A percentile compares a stretch with the other conserved stretches of the same genome.
Evolutionary conservation across 2,888 invertebrate genomes (phyloP).

Genomic region (Stenodema calcarata): DNA sequence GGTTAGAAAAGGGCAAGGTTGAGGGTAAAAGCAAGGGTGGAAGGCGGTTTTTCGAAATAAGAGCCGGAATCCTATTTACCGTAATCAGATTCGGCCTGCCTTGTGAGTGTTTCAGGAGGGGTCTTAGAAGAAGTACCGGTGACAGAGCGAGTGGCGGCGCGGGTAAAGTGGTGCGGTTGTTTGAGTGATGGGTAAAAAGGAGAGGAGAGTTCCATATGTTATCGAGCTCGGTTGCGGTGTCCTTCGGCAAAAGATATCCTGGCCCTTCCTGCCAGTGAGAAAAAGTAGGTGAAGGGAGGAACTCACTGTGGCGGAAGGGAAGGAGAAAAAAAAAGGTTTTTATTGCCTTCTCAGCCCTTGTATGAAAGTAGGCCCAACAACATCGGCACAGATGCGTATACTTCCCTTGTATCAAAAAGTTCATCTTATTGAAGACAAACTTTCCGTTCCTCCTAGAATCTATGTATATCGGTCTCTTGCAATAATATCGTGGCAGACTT

Average conservation of each 20-base stretch:
- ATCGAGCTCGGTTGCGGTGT: not conserved
- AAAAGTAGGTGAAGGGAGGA: not conserved
- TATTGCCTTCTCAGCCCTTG: not conserved
- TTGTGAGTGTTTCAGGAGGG: not conserved
- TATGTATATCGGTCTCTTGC: not conserved
- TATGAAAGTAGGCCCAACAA: not conserved
- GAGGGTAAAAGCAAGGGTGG: not conserved
- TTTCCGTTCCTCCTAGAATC: not conserved
- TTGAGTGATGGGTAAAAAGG: not conserved
- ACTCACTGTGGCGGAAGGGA: not conserved
- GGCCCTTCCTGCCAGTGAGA: not conserved
- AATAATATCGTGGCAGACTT: no score
- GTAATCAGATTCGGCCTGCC: slow-evolving; percentile 4
- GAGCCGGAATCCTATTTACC: not conserved
- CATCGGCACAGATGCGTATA: not conserved
- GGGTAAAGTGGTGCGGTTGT: not conserved
- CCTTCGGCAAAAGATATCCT: not conserved
- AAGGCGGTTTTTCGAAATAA: slow-evolving; percentile 12
- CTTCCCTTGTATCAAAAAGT: not conserved
- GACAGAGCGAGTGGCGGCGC: not conserved
- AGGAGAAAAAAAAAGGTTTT: not conserved
- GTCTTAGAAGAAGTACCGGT: not conserved
- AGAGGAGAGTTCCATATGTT: not conserved
- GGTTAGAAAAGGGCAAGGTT: slow-evolving; percentile 12
- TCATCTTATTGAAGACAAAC: not conserved